These are phyloP conservation scores for Shargacucullia verbasci DNA, from an alignment of 2,888 invertebrate species.

Conservation along the genomic window DNA sequence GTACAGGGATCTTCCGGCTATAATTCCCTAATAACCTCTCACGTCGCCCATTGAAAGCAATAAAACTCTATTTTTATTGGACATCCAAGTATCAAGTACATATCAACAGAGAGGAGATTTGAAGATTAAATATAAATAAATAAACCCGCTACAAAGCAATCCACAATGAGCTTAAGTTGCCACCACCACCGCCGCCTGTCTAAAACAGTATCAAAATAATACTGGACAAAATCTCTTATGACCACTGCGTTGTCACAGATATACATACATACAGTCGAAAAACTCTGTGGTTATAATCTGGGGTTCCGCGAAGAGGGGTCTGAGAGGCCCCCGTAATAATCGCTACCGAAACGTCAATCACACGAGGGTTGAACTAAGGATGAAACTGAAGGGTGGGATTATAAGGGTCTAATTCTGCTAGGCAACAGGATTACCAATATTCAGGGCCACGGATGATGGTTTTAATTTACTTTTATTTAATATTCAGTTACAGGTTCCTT, in stretches of 20 bases:
- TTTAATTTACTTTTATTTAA: slow-evolving; percentile 80
- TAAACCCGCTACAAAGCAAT: slow-evolving; percentile 9
- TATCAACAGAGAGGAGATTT: not conserved
- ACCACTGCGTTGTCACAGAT: slow-evolving; percentile 46
- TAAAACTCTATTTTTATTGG: slow-evolving; percentile 4
- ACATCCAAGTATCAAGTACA: not conserved
- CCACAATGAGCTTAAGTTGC: slow-evolving; percentile 24
- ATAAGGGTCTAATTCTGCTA: slow-evolving; percentile 83
- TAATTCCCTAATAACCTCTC: slow-evolving; percentile 4
- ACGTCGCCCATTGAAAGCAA: slow-evolving; percentile 3
- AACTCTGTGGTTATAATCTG: slow-evolving; percentile 72
- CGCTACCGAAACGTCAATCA: slow-evolving; percentile 82
- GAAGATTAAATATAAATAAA: slow-evolving; percentile 4
- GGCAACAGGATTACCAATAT: slow-evolving; percentile 82
- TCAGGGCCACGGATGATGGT: slow-evolving; percentile 75
- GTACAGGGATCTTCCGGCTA: slow-evolving; percentile 6
- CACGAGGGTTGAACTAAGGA: slow-evolving; percentile 75
- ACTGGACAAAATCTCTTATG: slow-evolving; percentile 42
- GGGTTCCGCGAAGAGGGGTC: slow-evolving; percentile 62
- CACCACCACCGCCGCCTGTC: slow-evolving; percentile 10
- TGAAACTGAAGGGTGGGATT: slow-evolving; percentile 85
- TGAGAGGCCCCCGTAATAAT: slow-evolving; percentile 72
- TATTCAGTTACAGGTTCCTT: slow-evolving; percentile 73
- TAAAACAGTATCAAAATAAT: slow-evolving; percentile 31
- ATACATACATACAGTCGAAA: slow-evolving; percentile 50